These are phyloP conservation scores for Mythimna ferrago DNA, from an alignment of 2,888 invertebrate species.

Conservation along the genomic window DNA sequence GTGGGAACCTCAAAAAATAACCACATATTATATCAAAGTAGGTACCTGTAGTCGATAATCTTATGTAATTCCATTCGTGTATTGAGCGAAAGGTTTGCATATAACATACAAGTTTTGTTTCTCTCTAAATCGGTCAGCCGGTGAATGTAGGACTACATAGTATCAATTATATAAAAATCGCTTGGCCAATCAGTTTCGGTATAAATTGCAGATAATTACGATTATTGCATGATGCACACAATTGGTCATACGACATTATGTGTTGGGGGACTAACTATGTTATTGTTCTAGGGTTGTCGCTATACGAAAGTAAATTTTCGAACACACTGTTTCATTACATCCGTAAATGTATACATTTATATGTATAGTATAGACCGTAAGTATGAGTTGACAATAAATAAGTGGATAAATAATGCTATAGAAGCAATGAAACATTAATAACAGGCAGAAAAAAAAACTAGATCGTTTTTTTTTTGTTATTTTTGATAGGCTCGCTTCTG, in stretches of 20 bases:
- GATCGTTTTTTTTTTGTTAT: no score
- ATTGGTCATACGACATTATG: conserved; percentile 46
- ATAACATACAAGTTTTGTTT: conserved; percentile 22
- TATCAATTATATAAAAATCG: conserved; percentile 56
- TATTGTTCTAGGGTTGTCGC: conserved; percentile 37
- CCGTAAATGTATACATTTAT: no score
- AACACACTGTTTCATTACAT: no score
- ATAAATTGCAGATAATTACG: conserved; percentile 55
- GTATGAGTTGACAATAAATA: no score
- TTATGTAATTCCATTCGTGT: conserved; percentile 34
- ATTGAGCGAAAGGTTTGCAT: conserved; percentile 35
- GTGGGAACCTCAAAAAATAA: no score
- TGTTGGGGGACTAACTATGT: conserved; percentile 20
- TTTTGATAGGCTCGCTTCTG: no score
- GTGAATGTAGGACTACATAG: conserved; percentile 49
- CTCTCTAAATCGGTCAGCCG: conserved; percentile 36
- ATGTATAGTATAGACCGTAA: no score
- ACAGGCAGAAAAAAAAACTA: no score
- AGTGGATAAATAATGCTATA: no score
- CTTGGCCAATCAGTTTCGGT: conserved; percentile 46
- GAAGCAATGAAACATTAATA: no score
- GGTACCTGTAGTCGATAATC: not conserved
- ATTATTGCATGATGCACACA: conserved; percentile 52
- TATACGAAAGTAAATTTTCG: not conserved
- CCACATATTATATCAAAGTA: not conserved